Conservation (phyloP, 1,140 invertebrate species). For the Galendromus occidentalis region DNA sequence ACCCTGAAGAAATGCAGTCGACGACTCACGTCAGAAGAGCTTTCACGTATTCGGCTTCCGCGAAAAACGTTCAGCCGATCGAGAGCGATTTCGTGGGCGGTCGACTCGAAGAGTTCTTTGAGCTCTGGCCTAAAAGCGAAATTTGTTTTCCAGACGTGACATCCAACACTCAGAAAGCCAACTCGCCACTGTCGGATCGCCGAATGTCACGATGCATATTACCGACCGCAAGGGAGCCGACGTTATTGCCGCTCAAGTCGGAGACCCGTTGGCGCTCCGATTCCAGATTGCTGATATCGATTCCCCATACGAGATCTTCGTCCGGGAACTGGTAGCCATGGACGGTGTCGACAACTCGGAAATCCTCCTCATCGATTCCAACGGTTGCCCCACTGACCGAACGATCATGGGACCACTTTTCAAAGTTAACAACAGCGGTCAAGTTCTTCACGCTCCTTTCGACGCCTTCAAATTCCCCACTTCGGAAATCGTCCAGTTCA, state of each 20-base stretch:
- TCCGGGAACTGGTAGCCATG: constrained; percentile 76
- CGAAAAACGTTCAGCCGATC: constrained; percentile 17
- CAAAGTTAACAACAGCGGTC: constrained; percentile 38
- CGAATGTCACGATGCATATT: constrained; percentile 81
- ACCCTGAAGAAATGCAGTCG: background rate
- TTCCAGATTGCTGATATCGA: constrained; percentile 67
- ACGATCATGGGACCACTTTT: constrained; percentile 31
- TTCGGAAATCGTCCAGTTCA: constrained; percentile 80
- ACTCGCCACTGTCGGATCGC: constrained; percentile 54
- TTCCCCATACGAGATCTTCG: constrained; percentile 74
- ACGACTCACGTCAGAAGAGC: background rate
- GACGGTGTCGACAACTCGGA: constrained; percentile 62
- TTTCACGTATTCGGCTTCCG: background rate
- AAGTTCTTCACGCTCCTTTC: constrained; percentile 70
- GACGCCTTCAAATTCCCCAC: constrained; percentile 91
- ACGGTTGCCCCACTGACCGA: constrained; percentile 41
- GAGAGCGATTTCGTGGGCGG: too few relatives aligned
- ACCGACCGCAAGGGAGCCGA: constrained; percentile 35
- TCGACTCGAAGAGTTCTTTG: too few relatives aligned
- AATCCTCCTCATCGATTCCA: constrained; percentile 72
- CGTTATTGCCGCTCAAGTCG: constrained; percentile 29
- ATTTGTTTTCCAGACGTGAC: constrained; percentile 68
- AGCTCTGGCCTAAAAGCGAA: constrained; percentile 39
- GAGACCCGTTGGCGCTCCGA: constrained; percentile 52
- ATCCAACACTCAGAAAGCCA: constrained; percentile 39